A percentile compares a stretch with the other conserved stretches of the same genome.
phyloP scores from a whole-genome alignment of 2,797 vertebrate species.

The Melanotaenia boesemani region DNA sequence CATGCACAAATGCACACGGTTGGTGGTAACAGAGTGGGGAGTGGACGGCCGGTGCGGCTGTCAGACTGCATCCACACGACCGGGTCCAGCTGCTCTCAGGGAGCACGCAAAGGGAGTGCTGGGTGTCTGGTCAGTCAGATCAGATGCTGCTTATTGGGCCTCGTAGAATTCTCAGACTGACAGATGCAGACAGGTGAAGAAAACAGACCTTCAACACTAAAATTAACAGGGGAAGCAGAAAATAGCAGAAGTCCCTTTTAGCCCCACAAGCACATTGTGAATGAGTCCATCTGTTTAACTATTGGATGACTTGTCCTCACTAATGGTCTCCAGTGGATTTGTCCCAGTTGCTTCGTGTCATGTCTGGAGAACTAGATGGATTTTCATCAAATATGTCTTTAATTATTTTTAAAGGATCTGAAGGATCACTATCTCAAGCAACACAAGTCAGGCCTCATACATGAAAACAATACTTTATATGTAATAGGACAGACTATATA shows the following conservation, averaged over 20 bases:
- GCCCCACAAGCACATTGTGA: too few relatives aligned
- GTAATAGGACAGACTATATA: too few relatives aligned
- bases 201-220: constrained; percentile 58
- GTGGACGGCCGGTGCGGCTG: constrained; percentile 45
- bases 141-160: constrained; percentile 32
- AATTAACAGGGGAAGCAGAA: constrained; percentile 48
- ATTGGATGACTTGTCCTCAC: too few relatives aligned
- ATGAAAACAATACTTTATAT: neutral
- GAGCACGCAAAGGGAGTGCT: constrained; percentile 48
- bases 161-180: constrained; percentile 50
- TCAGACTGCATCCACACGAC: constrained; percentile 47
- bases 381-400: neutral
- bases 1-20: constrained; percentile 54
- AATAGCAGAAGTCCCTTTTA: constrained; percentile 19
- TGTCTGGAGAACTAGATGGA: too few relatives aligned
- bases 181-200: constrained; percentile 72
- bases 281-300: too few relatives aligned
- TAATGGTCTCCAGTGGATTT: too few relatives aligned
- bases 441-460: neutral
- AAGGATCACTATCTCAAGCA: neutral
- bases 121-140: constrained; percentile 36
- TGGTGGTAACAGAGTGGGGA: constrained; percentile 42
- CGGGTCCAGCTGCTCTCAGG: constrained; percentile 56
- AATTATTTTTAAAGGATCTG: neutral
- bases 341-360: too few relatives aligned